Conservation (phyloP, 2,888 invertebrate species). For the Horisme vitalbata region DNA sequence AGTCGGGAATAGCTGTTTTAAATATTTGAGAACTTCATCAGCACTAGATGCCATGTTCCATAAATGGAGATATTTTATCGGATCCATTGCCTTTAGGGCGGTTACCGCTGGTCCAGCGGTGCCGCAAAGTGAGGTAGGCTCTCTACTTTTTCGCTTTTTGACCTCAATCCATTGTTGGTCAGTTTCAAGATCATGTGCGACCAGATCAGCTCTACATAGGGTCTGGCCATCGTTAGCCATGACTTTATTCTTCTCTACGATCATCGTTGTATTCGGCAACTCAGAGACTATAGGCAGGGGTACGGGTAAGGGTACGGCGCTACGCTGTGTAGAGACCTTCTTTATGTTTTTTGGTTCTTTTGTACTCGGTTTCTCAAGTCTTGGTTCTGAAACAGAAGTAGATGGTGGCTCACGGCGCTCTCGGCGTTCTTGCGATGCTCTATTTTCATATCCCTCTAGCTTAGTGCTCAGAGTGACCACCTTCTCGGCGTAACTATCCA, state of each 20-base stretch:
- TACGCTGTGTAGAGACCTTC: neutral
- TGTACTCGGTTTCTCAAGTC: too few relatives aligned
- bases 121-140: slow-evolving; percentile 4
- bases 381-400: neutral
- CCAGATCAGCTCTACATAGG: too few relatives aligned
- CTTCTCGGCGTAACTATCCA: slow-evolving; percentile 1
- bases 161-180: slow-evolving; percentile 9
- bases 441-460: slow-evolving; percentile 1
- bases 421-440: neutral
- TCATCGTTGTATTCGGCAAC: too few relatives aligned
- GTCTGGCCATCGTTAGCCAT: too few relatives aligned
- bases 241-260: too few relatives aligned
- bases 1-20: slow-evolving; percentile 17
- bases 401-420: neutral
- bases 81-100: slow-evolving; percentile 16
- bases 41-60: slow-evolving; percentile 35
- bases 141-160: neutral
- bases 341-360: neutral
- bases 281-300: neutral
- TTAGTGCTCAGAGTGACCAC: slow-evolving; percentile 2
- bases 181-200: neutral
- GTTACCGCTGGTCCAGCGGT: slow-evolving; percentile 10
- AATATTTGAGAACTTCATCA: slow-evolving; percentile 23
- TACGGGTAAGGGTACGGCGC: neutral
- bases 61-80: slow-evolving; percentile 25